Evolutionary conservation across 2,797 vertebrate genomes (phyloP).

Genomic region (Micromesistius poutassou): DNA sequence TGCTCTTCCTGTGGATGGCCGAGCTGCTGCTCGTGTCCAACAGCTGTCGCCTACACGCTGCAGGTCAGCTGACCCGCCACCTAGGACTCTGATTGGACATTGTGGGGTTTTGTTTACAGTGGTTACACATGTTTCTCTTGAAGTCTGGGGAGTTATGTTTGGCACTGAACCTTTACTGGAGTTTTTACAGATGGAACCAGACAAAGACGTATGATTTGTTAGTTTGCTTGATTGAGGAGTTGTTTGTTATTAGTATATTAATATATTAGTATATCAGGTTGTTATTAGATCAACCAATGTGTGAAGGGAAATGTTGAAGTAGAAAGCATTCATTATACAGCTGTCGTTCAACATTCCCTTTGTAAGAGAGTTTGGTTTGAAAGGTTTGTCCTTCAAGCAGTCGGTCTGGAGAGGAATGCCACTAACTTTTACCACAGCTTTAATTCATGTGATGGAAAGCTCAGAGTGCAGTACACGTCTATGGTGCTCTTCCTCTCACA

Average conservation of each 20-base stretch:
- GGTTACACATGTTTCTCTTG: slow-evolving; percentile 3
- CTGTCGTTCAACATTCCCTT: slow-evolving; percentile 21
- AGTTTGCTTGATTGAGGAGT: slow-evolving; percentile 20
- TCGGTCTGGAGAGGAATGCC: background rate
- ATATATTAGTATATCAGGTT: slow-evolving; percentile 8
- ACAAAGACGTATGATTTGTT: slow-evolving; percentile 21
- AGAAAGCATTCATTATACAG: slow-evolving; percentile 43
- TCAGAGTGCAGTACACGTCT: background rate
- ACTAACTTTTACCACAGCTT: background rate
- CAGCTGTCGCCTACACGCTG: slow-evolving; percentile 86
- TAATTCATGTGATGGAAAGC: slow-evolving; percentile 2
- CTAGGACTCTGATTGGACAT: background rate
- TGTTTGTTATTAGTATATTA: slow-evolving; percentile 22
- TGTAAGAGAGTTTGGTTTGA: background rate
- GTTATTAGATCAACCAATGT: slow-evolving; percentile 24
- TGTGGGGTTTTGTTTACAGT: slow-evolving; percentile 16
- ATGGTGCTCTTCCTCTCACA: background rate
- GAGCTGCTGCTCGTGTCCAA: slow-evolving; percentile 89
- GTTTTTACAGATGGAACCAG: slow-evolving; percentile 21
- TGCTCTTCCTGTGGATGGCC: slow-evolving; percentile 86
- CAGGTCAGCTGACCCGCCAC: slow-evolving; percentile 72
- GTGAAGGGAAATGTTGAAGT: slow-evolving; percentile 20
- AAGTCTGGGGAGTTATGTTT: slow-evolving; percentile 52
- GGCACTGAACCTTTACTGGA: slow-evolving; percentile 77
- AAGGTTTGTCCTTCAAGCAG: slow-evolving; percentile 24